Base-by-base conservation (phyloP, 1,140 invertebrate species). In the Drosophila kanapiae region DNA sequence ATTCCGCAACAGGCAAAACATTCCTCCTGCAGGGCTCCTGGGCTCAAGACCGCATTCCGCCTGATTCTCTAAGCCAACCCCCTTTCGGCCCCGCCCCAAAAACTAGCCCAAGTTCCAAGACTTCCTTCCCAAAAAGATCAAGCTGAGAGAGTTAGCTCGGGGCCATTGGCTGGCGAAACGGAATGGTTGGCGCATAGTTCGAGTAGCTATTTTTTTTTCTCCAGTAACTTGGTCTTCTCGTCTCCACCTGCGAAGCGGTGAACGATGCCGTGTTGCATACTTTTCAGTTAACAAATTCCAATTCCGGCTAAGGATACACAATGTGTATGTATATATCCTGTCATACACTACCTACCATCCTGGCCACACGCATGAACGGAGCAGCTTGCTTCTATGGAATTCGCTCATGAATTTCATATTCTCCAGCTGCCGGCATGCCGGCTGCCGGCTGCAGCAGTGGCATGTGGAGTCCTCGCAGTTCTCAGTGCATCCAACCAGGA, bases 341-440 rank as follows among this genome's bases (percentile, higher is more conserved):
- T 35, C 33, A 33, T 23, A 16, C 53, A 33, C 23, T 23, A 27
- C 16, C 40, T 45, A 23, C 29, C 29, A 10, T 33, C 23, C n/a
- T 49, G 51, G 42, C 27, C 53, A 58, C 67, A 79, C 77, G 71
- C 80, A 84, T 82, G 80, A 68, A 56, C 74, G 27, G 38, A 23
- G n/a, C 38, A 16, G 54, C 13, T 59, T 82, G 80, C 62, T 80
- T 60, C 78, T 75, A 37, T 68, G 75, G 83, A 78, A 86, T 80
- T 60, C 54, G 37, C 77, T 70, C 80, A 84, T 88, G 84, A 87
- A 87, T 87, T 90, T 87, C 85, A 88, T 88, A 88, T 80, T 57
- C 62, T 59, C 38, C 51, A 18, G 31, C 49, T 37, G 35, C 9
- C 35, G 9, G 35, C 35, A 23, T 37, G 57, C 67, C 61, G n/a